These are phyloP conservation scores for Ailuropoda melanoleuca DNA, from an alignment of 2,113 vertebrate genomes.

Conservation along the genomic window DNA sequence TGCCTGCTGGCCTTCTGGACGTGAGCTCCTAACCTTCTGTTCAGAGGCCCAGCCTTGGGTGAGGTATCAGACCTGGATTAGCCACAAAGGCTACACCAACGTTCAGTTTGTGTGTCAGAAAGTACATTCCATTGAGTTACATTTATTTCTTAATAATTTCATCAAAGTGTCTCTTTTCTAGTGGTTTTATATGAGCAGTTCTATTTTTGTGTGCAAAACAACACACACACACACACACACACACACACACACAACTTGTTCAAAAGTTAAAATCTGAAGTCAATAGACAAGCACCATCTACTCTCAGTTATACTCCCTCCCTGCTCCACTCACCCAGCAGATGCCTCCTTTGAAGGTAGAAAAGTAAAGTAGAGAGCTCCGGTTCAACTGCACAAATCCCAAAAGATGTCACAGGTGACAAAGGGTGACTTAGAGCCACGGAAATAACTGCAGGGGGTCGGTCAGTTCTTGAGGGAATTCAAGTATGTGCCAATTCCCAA, in stretches of 20 bases:
- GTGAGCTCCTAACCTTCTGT: rapidly evolving
- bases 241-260: neutral
- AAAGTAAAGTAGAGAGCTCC: neutral
- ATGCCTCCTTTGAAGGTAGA: neutral
- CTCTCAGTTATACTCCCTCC: neutral
- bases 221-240: neutral
- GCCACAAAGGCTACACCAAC: neutral
- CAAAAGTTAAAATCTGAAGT: neutral
- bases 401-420: neutral
- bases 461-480: neutral
- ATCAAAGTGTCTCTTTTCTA: neutral
- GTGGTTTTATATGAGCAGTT: neutral
- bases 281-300: neutral
- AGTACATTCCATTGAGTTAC: neutral
- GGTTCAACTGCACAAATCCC: too few species aligned
- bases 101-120: neutral
- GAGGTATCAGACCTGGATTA: neutral
- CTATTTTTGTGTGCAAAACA: neutral
- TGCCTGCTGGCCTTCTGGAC: too few species aligned
- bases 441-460: neutral
- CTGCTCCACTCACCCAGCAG: neutral
- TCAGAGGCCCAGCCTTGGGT: too few species aligned
- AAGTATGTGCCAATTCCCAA: neutral
- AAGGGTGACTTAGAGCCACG: rapidly evolving
- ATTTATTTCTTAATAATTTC: neutral